Base-by-base conservation (phyloP, 2,888 invertebrate genomes). In the Lordiphosa fenestrarum region DNA sequence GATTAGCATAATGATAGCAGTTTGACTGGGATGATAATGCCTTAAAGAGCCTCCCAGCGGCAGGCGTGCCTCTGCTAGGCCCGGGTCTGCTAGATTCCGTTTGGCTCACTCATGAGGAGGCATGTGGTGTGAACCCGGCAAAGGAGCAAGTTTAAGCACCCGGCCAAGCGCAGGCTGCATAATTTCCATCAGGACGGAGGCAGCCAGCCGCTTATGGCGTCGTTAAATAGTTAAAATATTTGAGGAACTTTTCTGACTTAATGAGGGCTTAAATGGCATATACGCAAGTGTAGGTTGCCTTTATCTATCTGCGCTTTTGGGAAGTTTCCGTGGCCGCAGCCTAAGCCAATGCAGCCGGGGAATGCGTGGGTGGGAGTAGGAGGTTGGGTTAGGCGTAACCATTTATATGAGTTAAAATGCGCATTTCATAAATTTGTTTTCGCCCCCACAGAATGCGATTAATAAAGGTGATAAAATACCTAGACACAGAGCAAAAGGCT, bases 201-300 rank as follows among this genome's bases (percentile, higher is more conserved):
- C 64, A 67, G 69, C 63, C 58, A 40, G 36, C 46, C 9, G 48
- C 71, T 65, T 71, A 73, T 51, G 73, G 73, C 71, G 69, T 65
- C 65, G 69, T 73, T 65, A 71, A 73, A 73, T 73, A 73, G 73
- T 73, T 73, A 60, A 73, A 73, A 73, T 73, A 71, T 73, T 71
- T 71, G 60, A 50, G 57, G 50, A 71, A 73, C 64, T 73, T 73
- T 73, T 57, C 62, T 47, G 73, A 69, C 73, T 73, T 73, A 73
- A 73, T 73, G 73, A 73, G 73, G 65, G 73, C 66, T 73, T 71
- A 73, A 73, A 73, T 73, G 66, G 73, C 69, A 71, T 71, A 40
- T 61, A 67, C 71, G 73, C 71, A 69, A 69, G 71, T 73, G 71
- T 69, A 58, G 57, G 62, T 37, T 54, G 50, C 54, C 49, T 52